Evolutionary conservation across 2,888 invertebrate genomes (phyloP).

Genomic region (Stenodema calcarata): DNA sequence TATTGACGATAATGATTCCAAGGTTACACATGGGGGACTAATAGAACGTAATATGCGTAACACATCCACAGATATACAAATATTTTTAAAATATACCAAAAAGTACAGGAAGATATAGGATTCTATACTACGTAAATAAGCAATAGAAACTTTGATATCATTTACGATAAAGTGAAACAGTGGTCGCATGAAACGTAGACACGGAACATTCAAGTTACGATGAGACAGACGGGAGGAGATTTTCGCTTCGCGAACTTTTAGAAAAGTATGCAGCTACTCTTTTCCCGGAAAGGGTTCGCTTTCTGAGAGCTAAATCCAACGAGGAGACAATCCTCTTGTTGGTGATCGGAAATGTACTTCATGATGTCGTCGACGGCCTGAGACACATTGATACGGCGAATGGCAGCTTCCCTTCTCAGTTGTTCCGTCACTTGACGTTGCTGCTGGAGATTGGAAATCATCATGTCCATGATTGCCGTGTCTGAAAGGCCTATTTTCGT

Average conservation of each 20-base stretch:
- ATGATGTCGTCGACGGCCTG: slow-evolving; percentile 92
- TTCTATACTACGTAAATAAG: background rate
- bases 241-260: slow-evolving; percentile 63
- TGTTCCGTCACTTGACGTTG: slow-evolving; percentile 93
- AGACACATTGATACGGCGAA: slow-evolving; percentile 83
- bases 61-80: background rate
- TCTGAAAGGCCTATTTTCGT: slow-evolving; percentile 84
- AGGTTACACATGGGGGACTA: background rate
- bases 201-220: background rate
- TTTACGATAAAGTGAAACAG: background rate
- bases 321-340: slow-evolving; percentile 90
- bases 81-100: background rate
- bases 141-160: background rate
- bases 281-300: slow-evolving; percentile 94
- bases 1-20: background rate
- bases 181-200: background rate
- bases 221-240: background rate
- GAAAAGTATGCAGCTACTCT: slow-evolving; percentile 84
- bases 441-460: slow-evolving; percentile 92
- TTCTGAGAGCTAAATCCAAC: slow-evolving; percentile 94
- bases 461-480: slow-evolving; percentile 90
- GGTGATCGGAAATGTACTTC: slow-evolving; percentile 87
- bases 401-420: slow-evolving; percentile 86
- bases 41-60: background rate
- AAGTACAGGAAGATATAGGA: background rate